Percentiles rank a stretch among this genome's conserved stretches.
These are phyloP conservation scores for Ariopsis seemanni DNA, from an alignment of 2,113 vertebrate species.

Conservation along the genomic window DNA sequence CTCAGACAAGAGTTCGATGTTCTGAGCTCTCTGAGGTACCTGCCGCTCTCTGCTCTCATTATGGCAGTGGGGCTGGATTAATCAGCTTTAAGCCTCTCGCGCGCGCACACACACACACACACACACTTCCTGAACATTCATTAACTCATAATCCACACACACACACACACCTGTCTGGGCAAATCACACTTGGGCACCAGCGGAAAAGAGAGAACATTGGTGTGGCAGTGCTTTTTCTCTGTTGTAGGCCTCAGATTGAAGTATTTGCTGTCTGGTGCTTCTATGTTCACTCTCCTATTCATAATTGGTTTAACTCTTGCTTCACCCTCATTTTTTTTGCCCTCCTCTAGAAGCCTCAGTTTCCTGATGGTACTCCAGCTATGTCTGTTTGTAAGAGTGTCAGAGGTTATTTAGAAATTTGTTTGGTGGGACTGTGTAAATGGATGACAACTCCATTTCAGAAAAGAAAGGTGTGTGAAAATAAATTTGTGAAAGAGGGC, in stretches of 20 bases:
- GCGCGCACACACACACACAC: constrained; percentile 44
- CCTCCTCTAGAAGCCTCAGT: constrained; percentile 42
- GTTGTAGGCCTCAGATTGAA: constrained; percentile 47
- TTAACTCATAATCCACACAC: neutral
- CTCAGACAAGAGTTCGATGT: constrained; percentile 73
- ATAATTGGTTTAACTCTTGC: constrained; percentile 27
- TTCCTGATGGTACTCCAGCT: constrained; percentile 66
- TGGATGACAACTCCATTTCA: constrained; percentile 77
- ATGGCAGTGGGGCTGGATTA: constrained; percentile 85
- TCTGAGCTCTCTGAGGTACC: constrained; percentile 77
- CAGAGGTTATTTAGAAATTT: constrained; percentile 72
- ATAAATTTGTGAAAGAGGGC: constrained; percentile 35
- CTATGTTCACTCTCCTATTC: constrained; percentile 48
- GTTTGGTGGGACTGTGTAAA: constrained; percentile 73
- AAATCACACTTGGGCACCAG: constrained; percentile 69
- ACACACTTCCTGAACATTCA: neutral
- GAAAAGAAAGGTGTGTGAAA: neutral
- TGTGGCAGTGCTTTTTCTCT: constrained; percentile 65
- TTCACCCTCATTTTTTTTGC: neutral
- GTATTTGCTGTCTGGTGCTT: constrained; percentile 42
- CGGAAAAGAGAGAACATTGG: constrained; percentile 53
- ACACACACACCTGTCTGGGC: constrained; percentile 69
- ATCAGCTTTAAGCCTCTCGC: constrained; percentile 92
- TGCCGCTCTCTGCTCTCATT: constrained; percentile 88
- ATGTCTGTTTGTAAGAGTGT: constrained; percentile 66